Evolutionary conservation across 2,888 invertebrate species (phyloP).

Genomic region (Steinernema carpocapsae): DNA sequence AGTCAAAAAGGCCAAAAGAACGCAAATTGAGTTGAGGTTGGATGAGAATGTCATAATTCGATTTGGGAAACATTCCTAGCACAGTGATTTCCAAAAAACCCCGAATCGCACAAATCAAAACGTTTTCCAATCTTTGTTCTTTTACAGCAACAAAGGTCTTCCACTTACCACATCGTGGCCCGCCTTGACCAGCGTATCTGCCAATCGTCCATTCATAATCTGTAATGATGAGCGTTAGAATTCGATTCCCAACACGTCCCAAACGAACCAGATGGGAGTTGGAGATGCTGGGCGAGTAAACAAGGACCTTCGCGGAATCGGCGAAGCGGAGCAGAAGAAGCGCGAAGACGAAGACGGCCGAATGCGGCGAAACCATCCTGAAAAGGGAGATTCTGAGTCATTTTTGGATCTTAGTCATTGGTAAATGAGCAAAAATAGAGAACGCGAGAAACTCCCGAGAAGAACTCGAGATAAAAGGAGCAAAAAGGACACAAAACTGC

Average conservation of each 20-base stretch:
- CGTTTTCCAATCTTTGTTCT: background rate
- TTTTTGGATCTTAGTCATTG: background rate
- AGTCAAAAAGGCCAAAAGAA: too few species aligned
- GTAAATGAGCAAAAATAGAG: background rate
- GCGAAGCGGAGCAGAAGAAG: background rate
- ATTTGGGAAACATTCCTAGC: background rate
- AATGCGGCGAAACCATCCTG: background rate
- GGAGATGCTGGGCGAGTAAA: constrained; percentile 44
- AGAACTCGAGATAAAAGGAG: background rate
- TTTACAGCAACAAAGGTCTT: background rate
- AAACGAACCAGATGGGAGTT: constrained; percentile 46
- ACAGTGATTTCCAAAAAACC: background rate
- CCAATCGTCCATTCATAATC: constrained; percentile 45
- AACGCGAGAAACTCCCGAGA: background rate
- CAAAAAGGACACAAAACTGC: too few species aligned
- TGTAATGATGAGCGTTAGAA: too few species aligned
- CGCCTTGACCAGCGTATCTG: constrained; percentile 46
- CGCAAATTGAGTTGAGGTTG: too few species aligned
- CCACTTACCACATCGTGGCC: constrained; percentile 48
- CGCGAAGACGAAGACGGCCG: background rate
- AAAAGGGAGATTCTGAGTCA: background rate
- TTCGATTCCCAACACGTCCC: too few species aligned
- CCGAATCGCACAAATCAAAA: background rate
- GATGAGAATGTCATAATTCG: background rate
- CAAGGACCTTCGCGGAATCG: constrained; percentile 42